These are phyloP conservation scores for Colaptes auratus DNA, from an alignment of 2,113 vertebrate genomes.

Conservation along the genomic window DNA sequence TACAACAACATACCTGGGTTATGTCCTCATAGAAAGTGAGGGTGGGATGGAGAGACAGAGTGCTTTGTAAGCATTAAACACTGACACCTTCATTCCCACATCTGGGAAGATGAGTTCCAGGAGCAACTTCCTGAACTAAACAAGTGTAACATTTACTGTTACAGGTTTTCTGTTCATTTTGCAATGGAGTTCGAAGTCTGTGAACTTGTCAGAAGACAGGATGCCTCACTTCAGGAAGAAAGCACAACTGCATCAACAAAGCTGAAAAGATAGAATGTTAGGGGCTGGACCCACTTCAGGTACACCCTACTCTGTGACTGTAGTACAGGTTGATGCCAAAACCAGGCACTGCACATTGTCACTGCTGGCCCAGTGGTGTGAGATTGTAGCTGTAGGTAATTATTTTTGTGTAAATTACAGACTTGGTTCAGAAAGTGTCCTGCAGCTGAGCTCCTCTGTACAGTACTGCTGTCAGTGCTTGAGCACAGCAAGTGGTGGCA, in stretches of 20 bases:
- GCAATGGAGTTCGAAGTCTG: rapidly evolving
- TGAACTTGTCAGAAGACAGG: rapidly evolving
- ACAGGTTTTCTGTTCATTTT: not conserved
- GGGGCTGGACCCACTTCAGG: not conserved
- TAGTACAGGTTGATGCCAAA: not conserved
- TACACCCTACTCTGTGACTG: rapidly evolving
- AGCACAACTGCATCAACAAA: too few relatives aligned
- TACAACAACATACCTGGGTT: rapidly evolving
- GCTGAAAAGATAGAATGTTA: rapidly evolving
- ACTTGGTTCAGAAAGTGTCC: not conserved
- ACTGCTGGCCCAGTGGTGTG: too few relatives aligned
- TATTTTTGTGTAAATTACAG: not conserved
- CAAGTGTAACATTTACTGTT: too few relatives aligned
- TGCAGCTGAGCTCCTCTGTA: not conserved
- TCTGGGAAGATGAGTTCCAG: not conserved
- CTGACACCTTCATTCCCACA: not conserved
- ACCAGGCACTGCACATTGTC: rapidly evolving
- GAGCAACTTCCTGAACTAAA: not conserved
- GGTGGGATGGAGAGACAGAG: too few relatives aligned
- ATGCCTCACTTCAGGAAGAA: not conserved
- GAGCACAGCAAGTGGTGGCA: rapidly evolving
- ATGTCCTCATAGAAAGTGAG: rapidly evolving
- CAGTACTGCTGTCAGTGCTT: not conserved
- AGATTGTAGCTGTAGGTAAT: not conserved
- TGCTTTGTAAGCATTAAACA: not conserved